phyloP scores from a whole-genome alignment of 2,797 vertebrate species.

The Buphagus erythrorhynchus region DNA sequence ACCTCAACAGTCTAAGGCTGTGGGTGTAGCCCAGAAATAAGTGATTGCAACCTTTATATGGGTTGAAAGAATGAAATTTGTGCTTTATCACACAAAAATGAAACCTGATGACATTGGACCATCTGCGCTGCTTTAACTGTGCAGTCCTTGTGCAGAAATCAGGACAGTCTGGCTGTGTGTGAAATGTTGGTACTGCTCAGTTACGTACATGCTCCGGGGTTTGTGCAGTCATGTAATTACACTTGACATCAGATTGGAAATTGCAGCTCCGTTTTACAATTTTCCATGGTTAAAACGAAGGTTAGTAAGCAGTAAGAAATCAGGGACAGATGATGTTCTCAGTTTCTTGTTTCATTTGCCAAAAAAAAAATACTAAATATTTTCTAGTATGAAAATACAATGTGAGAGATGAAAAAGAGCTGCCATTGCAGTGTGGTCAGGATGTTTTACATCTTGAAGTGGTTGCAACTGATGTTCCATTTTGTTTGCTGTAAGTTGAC shows the following conservation, averaged over 20 bases:
- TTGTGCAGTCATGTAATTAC: background rate
- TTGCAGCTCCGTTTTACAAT: background rate
- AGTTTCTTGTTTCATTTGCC: background rate
- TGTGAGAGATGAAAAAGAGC: background rate
- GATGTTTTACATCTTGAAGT: accelerated
- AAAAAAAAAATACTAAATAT: background rate
- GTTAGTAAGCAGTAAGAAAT: background rate
- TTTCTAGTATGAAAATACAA: background rate
- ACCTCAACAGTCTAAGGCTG: background rate
- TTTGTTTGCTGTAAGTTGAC: background rate
- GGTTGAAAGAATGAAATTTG: background rate
- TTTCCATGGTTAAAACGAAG: background rate
- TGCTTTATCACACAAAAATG: background rate
- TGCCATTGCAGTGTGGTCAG: background rate
- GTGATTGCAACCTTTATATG: background rate
- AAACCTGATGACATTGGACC: background rate
- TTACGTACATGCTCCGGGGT: accelerated
- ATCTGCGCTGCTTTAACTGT: background rate
- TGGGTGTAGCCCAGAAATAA: background rate
- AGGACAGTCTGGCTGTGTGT: background rate
- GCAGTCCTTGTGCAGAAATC: background rate
- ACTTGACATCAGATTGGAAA: background rate
- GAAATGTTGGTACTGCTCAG: background rate
- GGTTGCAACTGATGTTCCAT: background rate
- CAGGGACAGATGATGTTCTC: background rate